A percentile compares a stretch with the other conserved stretches of the same genome.
Conservation (phyloP, 2,113 vertebrate species). For the Gnathonemus longibarbis region DNA sequence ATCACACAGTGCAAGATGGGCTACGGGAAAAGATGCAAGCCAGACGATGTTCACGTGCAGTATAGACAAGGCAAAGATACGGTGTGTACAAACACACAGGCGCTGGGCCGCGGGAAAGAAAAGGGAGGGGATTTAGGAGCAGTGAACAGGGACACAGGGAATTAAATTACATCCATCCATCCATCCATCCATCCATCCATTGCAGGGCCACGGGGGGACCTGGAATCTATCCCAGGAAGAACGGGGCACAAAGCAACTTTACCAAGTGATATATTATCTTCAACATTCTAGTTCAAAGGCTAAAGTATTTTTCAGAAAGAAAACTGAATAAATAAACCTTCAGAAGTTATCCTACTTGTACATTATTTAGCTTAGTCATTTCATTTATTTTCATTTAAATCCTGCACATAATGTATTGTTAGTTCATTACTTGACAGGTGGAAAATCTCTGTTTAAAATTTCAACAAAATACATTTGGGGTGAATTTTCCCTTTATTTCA, state of each 20-base stretch:
- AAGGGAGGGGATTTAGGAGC: conserved; percentile 52
- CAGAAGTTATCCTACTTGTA: neutral
- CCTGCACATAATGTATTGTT: neutral
- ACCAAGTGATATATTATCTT: neutral
- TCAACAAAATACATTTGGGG: neutral
- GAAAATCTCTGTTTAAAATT: neutral
- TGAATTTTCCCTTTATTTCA: neutral
- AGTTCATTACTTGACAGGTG: neutral
- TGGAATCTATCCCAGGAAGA: neutral
- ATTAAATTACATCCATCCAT: neutral
- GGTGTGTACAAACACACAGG: conserved; percentile 64
- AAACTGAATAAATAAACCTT: neutral
- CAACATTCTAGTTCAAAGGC: neutral
- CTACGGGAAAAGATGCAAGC: neutral
- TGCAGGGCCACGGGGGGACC: neutral
- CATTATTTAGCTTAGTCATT: neutral
- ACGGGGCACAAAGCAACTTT: neutral
- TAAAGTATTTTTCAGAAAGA: neutral
- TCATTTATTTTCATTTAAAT: neutral
- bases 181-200: neutral
- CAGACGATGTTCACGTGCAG: conserved; percentile 59
- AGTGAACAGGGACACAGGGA: conserved; percentile 1
- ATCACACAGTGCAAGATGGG: conserved; percentile 24
- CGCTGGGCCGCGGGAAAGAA: conserved; percentile 50
- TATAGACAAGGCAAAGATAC: conserved; percentile 61